Conservation (phyloP, 2,888 invertebrate species). For the Biston betularia region DNA sequence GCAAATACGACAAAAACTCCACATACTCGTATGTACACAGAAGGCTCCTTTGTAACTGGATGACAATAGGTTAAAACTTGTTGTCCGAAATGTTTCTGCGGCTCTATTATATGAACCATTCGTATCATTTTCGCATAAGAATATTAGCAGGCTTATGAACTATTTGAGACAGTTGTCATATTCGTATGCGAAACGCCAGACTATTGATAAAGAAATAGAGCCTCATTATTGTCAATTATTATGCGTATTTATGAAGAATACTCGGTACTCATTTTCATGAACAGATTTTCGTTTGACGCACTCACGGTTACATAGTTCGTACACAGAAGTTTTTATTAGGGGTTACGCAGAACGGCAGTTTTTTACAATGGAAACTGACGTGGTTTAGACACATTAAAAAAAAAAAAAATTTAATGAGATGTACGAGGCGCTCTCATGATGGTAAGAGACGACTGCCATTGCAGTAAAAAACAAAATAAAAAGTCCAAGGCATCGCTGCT, state of each 20-base stretch:
- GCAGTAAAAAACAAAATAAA: too few relatives aligned
- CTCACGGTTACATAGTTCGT: not conserved
- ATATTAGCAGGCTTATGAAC: too few relatives aligned
- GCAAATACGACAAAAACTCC: slow-evolving; percentile 25
- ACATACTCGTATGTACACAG: not conserved
- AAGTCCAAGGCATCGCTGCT: too few relatives aligned
- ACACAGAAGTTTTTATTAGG: not conserved
- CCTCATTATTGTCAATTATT: slow-evolving; percentile 3
- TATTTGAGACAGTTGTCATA: too few relatives aligned
- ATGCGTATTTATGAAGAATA: slow-evolving; percentile 13
- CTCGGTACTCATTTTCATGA: not conserved
- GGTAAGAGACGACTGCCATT: too few relatives aligned
- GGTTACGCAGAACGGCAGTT: not conserved
- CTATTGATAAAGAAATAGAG: not conserved
- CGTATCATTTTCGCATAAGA: too few relatives aligned
- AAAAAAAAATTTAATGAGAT: too few relatives aligned
- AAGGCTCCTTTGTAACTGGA: slow-evolving; percentile 21
- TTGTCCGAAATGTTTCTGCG: slow-evolving; percentile 5
- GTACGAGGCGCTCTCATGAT: too few relatives aligned
- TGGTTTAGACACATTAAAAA: too few relatives aligned
- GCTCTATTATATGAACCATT: too few relatives aligned
- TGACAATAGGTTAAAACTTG: slow-evolving; percentile 13
- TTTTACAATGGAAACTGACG: too few relatives aligned
- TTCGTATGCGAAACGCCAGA: too few relatives aligned
- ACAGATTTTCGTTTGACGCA: not conserved